These are phyloP conservation scores for Cherax quadricarinatus DNA, from an alignment of 1,140 invertebrate species.

Conservation along the genomic window DNA sequence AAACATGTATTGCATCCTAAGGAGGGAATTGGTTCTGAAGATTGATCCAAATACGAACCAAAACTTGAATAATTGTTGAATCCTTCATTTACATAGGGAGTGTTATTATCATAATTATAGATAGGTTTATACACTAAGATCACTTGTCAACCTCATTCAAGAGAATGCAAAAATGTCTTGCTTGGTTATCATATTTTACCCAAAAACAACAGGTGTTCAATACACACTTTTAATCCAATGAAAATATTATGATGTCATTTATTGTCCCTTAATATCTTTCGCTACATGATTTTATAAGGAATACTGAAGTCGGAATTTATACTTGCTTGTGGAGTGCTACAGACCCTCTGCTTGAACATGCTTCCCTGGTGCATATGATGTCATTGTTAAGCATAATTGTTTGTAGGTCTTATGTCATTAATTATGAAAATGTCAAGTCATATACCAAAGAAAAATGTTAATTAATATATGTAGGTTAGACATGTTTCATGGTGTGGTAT, in stretches of 20 bases:
- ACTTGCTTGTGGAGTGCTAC: conserved; percentile 3
- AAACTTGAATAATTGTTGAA: no score
- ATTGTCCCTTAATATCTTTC: neutral
- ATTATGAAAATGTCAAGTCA: neutral
- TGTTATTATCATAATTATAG: no score
- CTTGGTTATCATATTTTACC: neutral
- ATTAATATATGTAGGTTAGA: neutral
- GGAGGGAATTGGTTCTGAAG: no score
- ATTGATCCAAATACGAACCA: no score
- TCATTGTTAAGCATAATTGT: neutral
- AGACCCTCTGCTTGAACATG: conserved; percentile 2
- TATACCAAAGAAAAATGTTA: conserved; percentile 2
- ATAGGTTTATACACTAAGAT: no score
- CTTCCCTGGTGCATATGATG: neutral
- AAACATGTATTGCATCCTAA: no score
- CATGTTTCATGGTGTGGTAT: neutral
- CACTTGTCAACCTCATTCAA: no score
- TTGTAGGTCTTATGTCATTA: neutral
- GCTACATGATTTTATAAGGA: neutral
- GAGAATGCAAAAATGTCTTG: no score
- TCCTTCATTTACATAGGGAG: no score
- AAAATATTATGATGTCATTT: neutral
- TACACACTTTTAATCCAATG: neutral
- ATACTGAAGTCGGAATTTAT: neutral
- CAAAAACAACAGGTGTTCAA: neutral